Conservation (phyloP, 2,113 vertebrate genomes). For the Willisornis vidua region DNA sequence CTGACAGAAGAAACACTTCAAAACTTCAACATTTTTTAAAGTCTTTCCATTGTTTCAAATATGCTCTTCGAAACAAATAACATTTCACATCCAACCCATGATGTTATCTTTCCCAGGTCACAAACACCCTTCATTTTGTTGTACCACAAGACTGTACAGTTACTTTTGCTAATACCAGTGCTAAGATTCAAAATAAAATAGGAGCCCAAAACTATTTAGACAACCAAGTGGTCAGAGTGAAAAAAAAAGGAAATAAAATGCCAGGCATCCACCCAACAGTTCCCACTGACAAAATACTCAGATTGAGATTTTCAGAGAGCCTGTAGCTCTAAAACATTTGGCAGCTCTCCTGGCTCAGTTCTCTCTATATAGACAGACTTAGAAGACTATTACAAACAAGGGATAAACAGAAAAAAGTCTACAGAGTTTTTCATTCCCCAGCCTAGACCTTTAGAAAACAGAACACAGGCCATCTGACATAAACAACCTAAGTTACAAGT, state of each 20-base stretch:
- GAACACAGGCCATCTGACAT: not conserved
- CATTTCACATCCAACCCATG: not conserved
- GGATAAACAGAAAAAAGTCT: not conserved
- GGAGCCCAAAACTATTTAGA: not conserved
- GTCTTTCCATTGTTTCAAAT: conserved; percentile 58
- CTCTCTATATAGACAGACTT: not conserved
- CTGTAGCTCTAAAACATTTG: conserved; percentile 19
- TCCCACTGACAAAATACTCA: conserved; percentile 51
- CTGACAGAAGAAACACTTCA: conserved; percentile 35
- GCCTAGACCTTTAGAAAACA: not conserved
- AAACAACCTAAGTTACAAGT: not conserved
- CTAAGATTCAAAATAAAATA: conserved; percentile 1
- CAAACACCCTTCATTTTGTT: not conserved
- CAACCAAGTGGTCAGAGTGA: not conserved
- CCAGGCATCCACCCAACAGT: conserved; percentile 27
- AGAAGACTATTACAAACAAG: not conserved
- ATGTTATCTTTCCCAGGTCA: not conserved
- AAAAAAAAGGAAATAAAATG: not conserved
- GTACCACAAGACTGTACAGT: not conserved
- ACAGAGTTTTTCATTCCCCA: not conserved
- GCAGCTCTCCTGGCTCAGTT: conserved; percentile 14
- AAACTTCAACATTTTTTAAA: conserved; percentile 44
- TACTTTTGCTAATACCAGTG: not conserved
- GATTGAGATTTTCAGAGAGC: conserved; percentile 50
- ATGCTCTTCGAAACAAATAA: not conserved